Base-by-base conservation (phyloP, 2,797 vertebrate species). In the Hyperoplus lanceolatus region DNA sequence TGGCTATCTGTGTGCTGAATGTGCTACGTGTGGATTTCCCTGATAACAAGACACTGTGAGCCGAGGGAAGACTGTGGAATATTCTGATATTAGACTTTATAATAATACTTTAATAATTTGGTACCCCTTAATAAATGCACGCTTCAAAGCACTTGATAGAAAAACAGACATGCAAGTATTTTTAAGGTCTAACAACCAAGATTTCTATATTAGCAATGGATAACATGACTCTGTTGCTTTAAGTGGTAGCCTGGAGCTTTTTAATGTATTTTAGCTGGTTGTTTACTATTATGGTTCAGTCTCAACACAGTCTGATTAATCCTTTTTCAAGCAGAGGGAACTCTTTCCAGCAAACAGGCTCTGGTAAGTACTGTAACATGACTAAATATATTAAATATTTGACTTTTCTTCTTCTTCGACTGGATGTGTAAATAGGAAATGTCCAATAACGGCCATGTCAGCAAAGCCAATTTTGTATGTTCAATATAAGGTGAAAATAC, bases 1-100 rank as follows among this genome's bases (percentile, higher is more conserved):
- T 68, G 88, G 77, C 39, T 73, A 72, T 65, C 51, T 66, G 61
- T 74, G 77, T 38, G 77, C 71, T 48, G 63, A 62, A 73, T 68
- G 72, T 58, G 53, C 70, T 75, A 50, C 58, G 49, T 49, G 80
- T 57, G 72, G 60, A 78, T 15, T 64, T 50, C 38, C 39, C 71
- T 63, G 60, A 63, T 29, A 69, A 77, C 57, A 65, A 46, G 29
- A 64, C 16, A 16, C 39, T 18, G 7, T 8, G 56, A 29, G 29
- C 29, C 29, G 29, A 53, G 61, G 16, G 67, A 42, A 13, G 60
- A 69, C 63, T n/a, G 36, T 54, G 15, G 48, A 16, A 39, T 42
- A 39, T 45, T 73, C 39, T 63, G 18, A 63, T 38, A 18, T 13
- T 73, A 15, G 53, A 18, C 43, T 21, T 57, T 6, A 6, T 58